A percentile compares a stretch with the other conserved stretches of the same genome.
phyloP scores from a whole-genome alignment of 2,797 vertebrate genomes.

The Siniperca obscura region DNA sequence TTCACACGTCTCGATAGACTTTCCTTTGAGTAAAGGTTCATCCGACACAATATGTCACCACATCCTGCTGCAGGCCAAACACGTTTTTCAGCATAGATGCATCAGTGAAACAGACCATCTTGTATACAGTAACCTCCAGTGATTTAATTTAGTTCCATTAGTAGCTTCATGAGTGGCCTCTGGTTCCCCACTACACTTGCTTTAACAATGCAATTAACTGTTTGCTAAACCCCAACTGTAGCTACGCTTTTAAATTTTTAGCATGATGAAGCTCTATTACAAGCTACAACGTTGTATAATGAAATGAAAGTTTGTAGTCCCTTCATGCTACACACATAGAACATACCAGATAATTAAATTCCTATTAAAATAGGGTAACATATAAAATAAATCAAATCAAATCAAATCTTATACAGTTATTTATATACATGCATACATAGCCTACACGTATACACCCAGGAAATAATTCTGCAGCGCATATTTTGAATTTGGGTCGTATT shows the following conservation, averaged over 20 bases:
- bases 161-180: background rate
- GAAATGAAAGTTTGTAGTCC: too few relatives aligned
- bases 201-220: slow-evolving; percentile 11
- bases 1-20: slow-evolving; percentile 6
- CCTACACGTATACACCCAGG: too few relatives aligned
- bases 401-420: too few relatives aligned
- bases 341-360: too few relatives aligned
- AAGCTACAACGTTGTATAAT: too few relatives aligned
- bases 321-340: too few relatives aligned
- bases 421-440: too few relatives aligned
- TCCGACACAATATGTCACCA: background rate
- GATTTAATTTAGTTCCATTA: slow-evolving; percentile 14
- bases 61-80: slow-evolving; percentile 30
- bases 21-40: background rate
- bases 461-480: too few relatives aligned
- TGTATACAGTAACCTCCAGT: slow-evolving; percentile 25
- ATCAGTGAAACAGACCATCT: background rate
- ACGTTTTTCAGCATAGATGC: background rate
- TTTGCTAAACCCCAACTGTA: background rate
- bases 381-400: too few relatives aligned
- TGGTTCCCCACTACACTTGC: slow-evolving; percentile 1
- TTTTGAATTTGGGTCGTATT: too few relatives aligned
- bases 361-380: too few relatives aligned
- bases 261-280: background rate
- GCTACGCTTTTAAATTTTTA: background rate